These are phyloP conservation scores for Parelbella ahira DNA, from an alignment of 2,888 invertebrate genomes.

Conservation along the genomic window DNA sequence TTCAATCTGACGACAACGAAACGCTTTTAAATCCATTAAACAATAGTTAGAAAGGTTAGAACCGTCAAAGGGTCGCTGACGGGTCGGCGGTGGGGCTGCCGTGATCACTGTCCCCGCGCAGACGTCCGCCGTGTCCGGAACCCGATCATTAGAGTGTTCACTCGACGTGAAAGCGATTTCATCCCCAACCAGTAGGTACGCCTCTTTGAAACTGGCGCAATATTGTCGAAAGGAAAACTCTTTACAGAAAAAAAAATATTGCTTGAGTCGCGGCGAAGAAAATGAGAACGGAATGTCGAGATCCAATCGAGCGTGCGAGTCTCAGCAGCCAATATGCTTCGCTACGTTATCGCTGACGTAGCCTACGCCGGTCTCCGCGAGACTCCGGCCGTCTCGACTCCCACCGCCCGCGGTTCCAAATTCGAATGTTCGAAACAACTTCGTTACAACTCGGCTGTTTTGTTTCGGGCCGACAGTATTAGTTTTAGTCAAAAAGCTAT, in stretches of 20 bases:
- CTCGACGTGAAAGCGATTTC: conserved; percentile 77
- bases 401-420: conserved; percentile 65
- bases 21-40: conserved; percentile 62
- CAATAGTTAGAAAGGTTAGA: conserved; percentile 53
- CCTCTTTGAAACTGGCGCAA: conserved; percentile 74
- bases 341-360: conserved; percentile 61
- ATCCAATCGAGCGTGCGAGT: conserved; percentile 69
- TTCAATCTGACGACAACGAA: conserved; percentile 42
- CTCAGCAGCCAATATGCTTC: conserved; percentile 62
- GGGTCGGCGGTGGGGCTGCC: conserved; percentile 18
- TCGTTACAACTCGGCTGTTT: conserved; percentile 74
- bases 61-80: conserved; percentile 57
- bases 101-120: conserved; percentile 36
- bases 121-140: conserved; percentile 60
- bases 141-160: conserved; percentile 79
- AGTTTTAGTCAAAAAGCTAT: conserved; percentile 78
- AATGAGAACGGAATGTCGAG: conserved; percentile 68
- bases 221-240: conserved; percentile 79
- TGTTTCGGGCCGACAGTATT: conserved; percentile 74
- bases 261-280: conserved; percentile 58
- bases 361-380: conserved; percentile 15
- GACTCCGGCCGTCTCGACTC: conserved; percentile 39
- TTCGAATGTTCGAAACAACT: conserved; percentile 67
- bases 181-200: conserved; percentile 62
- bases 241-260: conserved; percentile 66